Percentiles rank a stretch among this genome's conserved stretches.
Evolutionary conservation across 64 coral and sea anemone genomes (phyloP).

Genomic region (Montipora foliosa): DNA sequence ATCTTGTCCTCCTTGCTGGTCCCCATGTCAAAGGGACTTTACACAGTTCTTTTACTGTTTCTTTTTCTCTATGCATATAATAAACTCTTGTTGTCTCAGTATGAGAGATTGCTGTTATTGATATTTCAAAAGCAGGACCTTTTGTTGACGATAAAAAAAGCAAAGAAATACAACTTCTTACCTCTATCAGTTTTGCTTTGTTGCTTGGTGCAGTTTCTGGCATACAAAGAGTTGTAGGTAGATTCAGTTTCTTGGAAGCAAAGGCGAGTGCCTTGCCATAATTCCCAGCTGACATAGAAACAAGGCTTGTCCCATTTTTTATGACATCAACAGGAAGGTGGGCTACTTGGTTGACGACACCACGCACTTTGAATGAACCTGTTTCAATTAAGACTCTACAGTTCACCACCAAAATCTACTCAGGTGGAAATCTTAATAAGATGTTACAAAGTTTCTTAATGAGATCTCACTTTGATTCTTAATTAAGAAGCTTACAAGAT

Average conservation of each 20-base stretch:
- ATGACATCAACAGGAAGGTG: conserved; percentile 44
- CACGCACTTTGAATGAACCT: conserved; percentile 85
- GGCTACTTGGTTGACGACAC: conserved; percentile 73
- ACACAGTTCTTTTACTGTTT: no score
- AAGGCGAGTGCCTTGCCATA: conserved; percentile 87
- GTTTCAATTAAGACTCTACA: background rate
- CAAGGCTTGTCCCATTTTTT: conserved; percentile 46
- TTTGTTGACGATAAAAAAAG: no score
- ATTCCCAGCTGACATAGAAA: conserved; percentile 91
- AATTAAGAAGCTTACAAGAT: no score
- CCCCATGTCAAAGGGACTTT: no score
- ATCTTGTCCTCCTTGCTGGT: no score
- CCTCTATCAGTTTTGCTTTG: conserved; percentile 71
- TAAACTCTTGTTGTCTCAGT: no score
- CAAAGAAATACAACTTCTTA: background rate
- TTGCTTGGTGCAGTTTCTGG: conserved; percentile 67
- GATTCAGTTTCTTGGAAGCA: conserved; percentile 51
- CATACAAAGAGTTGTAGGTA: conserved; percentile 71
- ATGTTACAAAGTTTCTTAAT: no score
- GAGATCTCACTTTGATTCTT: no score
- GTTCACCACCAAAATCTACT: background rate
- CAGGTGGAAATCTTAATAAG: no score
- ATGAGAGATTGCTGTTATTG: no score
- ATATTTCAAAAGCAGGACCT: no score
- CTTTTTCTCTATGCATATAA: no score